Evolutionary conservation across 2,113 vertebrate genomes (phyloP), one percentile per base, ranked within the genome.

Genomic region (Eulemur macaco): DNA sequence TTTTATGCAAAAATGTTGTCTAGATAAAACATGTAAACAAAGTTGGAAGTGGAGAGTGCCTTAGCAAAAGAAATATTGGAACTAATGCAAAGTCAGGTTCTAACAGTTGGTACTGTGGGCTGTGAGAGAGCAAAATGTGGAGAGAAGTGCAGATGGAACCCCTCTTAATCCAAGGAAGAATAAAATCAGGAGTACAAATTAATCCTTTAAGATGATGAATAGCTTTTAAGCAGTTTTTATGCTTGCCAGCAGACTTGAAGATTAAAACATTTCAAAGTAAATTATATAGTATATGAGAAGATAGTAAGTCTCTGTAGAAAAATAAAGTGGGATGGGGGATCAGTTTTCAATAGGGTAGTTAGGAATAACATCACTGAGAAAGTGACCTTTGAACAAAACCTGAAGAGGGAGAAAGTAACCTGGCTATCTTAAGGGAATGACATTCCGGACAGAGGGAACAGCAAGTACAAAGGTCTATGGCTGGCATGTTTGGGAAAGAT

Each of bases 251-350:
- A 50, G 6, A 21, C 63, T 83, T 91, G 10, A 63, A 88, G 47
- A 95, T 95, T 80, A 96, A 96, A 83, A 82, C 10, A 56, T 95
- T 94, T 95, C 47, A 66, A 86, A 88, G 45, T 92, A 94, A 96
- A 93, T 91, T n/a, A 27, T 93, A 50, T 80, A 29, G 9, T 17
- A 39, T 89, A 64, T 95, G 42, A 81, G 63, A 91, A 88, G 52
- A 81, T 87, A 66, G 17, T 82, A 82, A 90, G n/a, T 86, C n/a
- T 66, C 39, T 66, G 29, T 69, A 73, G 27, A 83, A 91, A 95
- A 85, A 69, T 74, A 91, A 78, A 47, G 52, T 47, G 63, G 15
- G 8, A 52, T 29, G 8, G 6, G 74, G 54, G 71, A 86, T 31
- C 83, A 45, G 8, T 76, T 92, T 96, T 90, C 80, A 89, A 37